These are phyloP conservation scores for Gymnoscelis rufifasciata DNA, from an alignment of 2,888 invertebrate species.

Conservation along the genomic window DNA sequence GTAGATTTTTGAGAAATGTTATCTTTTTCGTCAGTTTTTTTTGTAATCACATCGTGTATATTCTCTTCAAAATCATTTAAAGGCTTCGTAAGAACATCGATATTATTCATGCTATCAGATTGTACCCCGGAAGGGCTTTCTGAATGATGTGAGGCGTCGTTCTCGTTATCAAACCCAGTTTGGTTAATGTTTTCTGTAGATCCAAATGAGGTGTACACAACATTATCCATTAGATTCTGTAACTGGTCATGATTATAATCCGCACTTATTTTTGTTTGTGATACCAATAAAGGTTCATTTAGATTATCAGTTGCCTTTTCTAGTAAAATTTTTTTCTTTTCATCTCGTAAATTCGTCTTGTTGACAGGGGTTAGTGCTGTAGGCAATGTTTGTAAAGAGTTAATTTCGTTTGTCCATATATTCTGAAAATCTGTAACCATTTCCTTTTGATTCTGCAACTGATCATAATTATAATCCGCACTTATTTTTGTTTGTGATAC, in stretches of 20 bases:
- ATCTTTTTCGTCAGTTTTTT: background rate
- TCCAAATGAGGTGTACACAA: background rate
- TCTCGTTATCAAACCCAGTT: background rate
- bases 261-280: background rate
- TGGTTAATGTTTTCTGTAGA: background rate
- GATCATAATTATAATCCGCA: background rate
- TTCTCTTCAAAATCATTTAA: background rate
- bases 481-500: background rate
- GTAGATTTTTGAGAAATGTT: background rate
- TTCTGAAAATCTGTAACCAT: constrained; percentile 16
- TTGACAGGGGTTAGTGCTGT: background rate
- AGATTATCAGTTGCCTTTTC: background rate
- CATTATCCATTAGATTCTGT: too few relatives aligned
- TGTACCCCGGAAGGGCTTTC: too few relatives aligned
- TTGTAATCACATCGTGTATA: background rate
- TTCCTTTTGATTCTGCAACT: too few relatives aligned
- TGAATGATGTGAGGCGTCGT: background rate
- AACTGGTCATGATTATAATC: background rate
- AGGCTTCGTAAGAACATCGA: background rate
- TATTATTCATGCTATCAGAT: background rate
- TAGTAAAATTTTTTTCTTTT: background rate
- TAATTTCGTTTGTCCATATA: constrained; percentile 16
- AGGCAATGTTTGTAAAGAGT: constrained; percentile 8
- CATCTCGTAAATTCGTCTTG: background rate
- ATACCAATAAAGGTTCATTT: background rate